Evolutionary conservation across 1,140 invertebrate species (phyloP).

Genomic region (Pollicipes pollicipes): DNA sequence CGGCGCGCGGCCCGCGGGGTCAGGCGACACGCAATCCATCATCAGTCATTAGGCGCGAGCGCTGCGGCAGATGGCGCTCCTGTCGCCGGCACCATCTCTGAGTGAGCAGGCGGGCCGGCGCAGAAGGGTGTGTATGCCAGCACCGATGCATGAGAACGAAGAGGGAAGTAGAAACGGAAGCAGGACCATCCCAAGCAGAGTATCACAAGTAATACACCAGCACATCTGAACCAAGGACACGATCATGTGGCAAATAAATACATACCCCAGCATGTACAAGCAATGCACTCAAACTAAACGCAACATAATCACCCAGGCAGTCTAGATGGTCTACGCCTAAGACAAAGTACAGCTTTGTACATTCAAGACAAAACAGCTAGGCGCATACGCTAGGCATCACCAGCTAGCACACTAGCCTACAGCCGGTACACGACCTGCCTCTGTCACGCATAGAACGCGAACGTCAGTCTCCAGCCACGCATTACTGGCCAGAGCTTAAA

Average conservation of each 20-base stretch:
- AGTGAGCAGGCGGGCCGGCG: background rate
- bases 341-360: background rate
- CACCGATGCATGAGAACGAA: background rate
- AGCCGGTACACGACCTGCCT: too few species aligned
- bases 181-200: background rate
- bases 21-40: too few species aligned
- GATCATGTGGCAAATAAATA: background rate
- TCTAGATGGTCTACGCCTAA: background rate
- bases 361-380: background rate
- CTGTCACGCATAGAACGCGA: too few species aligned
- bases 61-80: too few species aligned
- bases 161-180: background rate
- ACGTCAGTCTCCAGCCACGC: too few species aligned
- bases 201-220: background rate
- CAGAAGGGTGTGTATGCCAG: background rate
- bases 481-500: too few species aligned
- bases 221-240: background rate
- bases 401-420: too few species aligned
- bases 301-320: background rate
- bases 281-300: background rate
- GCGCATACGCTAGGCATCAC: background rate
- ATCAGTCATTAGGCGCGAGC: too few species aligned
- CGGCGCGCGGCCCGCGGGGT: too few species aligned
- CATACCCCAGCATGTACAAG: background rate
- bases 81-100: background rate